These are phyloP conservation scores for Eucidaris tribuloides DNA, from an alignment of 35 echinoderm and acorn worm genomes.

Conservation along the genomic window DNA sequence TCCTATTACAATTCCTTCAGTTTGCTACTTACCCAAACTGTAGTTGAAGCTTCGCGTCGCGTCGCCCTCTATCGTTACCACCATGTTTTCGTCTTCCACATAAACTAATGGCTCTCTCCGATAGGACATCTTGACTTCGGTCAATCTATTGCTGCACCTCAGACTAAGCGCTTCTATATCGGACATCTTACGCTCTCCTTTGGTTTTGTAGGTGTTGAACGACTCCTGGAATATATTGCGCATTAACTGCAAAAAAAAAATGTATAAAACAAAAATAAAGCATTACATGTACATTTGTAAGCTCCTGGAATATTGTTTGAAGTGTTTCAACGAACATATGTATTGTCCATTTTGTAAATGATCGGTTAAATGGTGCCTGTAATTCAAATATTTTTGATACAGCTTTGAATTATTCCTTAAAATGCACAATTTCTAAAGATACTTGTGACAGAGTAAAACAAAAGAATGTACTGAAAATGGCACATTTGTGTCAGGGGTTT, in stretches of 20 bases:
- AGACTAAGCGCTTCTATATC: conserved; percentile 74
- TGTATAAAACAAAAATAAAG: too few relatives aligned
- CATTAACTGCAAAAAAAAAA: conserved; percentile 71
- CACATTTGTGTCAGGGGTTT: too few relatives aligned
- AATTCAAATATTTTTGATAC: neutral
- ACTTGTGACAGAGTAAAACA: too few relatives aligned
- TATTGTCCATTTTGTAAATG: too few relatives aligned
- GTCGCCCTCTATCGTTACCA: conserved; percentile 85
- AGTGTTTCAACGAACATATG: too few relatives aligned
- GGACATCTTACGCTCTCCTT: conserved; percentile 67
- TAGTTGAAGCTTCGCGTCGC: conserved; percentile 79
- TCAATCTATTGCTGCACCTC: conserved; percentile 68
- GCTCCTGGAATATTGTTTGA: too few relatives aligned
- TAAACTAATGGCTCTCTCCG: conserved; percentile 65
- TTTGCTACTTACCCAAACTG: conserved; percentile 78
- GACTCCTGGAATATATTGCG: conserved; percentile 98
- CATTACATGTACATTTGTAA: too few relatives aligned
- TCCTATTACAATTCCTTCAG: too few relatives aligned
- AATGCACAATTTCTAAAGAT: too few relatives aligned
- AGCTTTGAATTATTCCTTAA: too few relatives aligned
- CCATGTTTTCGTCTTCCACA: conserved; percentile 82
- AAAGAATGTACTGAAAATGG: too few relatives aligned
- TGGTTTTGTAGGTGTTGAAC: conserved; percentile 89
- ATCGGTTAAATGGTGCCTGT: neutral
- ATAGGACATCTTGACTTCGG: conserved; percentile 85